Base-by-base conservation (phyloP, 2,113 vertebrate genomes). In the Halcyon senegalensis region DNA sequence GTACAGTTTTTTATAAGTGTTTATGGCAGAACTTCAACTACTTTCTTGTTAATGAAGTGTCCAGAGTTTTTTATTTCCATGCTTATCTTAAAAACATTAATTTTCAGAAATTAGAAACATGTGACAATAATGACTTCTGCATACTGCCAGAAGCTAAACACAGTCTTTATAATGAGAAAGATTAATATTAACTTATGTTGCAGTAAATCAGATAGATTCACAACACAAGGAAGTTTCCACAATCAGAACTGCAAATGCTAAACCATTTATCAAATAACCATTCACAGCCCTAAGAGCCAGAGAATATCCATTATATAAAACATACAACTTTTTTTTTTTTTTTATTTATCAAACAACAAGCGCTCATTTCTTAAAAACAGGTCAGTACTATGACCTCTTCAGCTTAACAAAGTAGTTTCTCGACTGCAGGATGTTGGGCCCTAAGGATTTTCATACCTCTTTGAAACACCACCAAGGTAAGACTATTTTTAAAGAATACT, bases 11-110 rank as follows among this genome's bases (percentile, higher is more conserved):
- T 91, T 86, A 67, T 96, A 96, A 97, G 82, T 53, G 2, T 93
- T 97, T 96, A 94, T 97, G 97, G 97, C 98, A 98, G 96, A 95
- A 94, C 92, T 97, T 98, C 97, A 98, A 96, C 97, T 97, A 88
- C 97, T 96, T 96, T 91, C 60, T 63, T 96, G 74, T 87, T 97
- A 96, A 97, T 93, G 91, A 95, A 95, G 84, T 86, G 84, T 95
- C 95, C 93, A 94, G 90, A 95, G 64, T 80, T 72, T 92, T 11
- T 91, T 95, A 93, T 95, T 93, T 88, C 91, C 28, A 31, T 72
- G 83, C 97, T 95, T 97, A 96, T 96, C 97, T 96, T 95, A 92
- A 94, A 96, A 97, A 90, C 66, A 96, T 89, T 91, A 74, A 93
- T 97, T 98, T 97, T 96, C 91, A 93, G 88, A 97, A 97, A 97